Evolutionary conservation across 2,797 vertebrate species (phyloP).

Genomic region (Bryconaethiops microstoma): DNA sequence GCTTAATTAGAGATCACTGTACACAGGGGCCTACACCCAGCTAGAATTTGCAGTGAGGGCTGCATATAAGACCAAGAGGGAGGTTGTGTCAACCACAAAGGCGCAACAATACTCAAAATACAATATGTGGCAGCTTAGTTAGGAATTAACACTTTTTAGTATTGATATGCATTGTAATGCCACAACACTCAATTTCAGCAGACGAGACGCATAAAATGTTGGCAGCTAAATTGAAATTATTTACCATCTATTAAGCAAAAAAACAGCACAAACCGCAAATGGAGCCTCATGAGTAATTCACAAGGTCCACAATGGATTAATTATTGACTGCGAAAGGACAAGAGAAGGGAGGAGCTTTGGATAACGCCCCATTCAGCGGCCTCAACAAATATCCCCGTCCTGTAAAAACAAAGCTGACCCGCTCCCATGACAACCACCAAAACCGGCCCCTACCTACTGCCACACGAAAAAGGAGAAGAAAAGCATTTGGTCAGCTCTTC

Average conservation of each 20-base stretch:
- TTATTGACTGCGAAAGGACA: slow-evolving; percentile 53
- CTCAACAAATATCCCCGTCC: slow-evolving; percentile 5
- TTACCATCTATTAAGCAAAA: neutral
- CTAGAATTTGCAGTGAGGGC: neutral
- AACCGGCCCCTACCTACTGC: neutral
- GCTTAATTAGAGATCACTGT: neutral
- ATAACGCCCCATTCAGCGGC: slow-evolving; percentile 7
- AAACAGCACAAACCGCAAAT: slow-evolving; percentile 9
- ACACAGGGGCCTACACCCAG: neutral
- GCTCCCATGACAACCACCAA: slow-evolving; percentile 8
- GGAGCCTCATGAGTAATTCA: slow-evolving; percentile 54
- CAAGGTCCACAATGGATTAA: slow-evolving; percentile 47
- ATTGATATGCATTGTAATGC: too few species aligned
- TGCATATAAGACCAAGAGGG: neutral
- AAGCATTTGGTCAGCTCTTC: neutral
- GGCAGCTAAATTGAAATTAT: neutral
- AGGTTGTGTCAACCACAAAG: neutral
- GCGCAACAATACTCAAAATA: neutral
- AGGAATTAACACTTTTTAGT: too few species aligned
- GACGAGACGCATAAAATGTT: neutral
- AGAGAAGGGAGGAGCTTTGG: slow-evolving; percentile 30
- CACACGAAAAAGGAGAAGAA: neutral
- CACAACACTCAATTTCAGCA: neutral
- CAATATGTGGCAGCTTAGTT: too few species aligned
- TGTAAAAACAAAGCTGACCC: slow-evolving; percentile 35